These are phyloP conservation scores for Nasonia vitripennis DNA, from an alignment of 1,140 invertebrate genomes.

Conservation along the genomic window DNA sequence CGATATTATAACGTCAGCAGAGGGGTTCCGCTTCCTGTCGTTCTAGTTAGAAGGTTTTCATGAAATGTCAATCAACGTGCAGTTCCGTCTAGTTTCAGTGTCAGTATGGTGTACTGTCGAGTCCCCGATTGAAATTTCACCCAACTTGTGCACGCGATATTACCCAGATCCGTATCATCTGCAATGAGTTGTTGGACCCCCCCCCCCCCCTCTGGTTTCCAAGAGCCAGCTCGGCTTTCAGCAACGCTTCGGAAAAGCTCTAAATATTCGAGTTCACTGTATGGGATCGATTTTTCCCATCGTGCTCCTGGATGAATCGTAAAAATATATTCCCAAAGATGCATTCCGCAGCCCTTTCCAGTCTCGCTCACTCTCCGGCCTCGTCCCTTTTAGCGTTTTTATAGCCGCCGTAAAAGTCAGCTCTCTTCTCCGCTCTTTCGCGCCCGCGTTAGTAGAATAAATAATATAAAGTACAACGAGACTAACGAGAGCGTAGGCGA, in stretches of 20 bases:
- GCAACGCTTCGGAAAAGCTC: neutral
- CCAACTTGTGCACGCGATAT: neutral
- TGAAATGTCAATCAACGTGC: constrained; percentile 37
- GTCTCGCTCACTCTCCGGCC: constrained; percentile 3
- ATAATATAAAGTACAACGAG: constrained; percentile 18
- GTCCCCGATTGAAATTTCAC: constrained; percentile 30
- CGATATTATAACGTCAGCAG: neutral
- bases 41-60: constrained; percentile 33
- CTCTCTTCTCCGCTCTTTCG: neutral
- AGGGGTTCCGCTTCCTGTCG: neutral
- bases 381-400: constrained; percentile 3
- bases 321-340: neutral
- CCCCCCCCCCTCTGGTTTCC: too few species aligned
- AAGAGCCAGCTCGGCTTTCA: too few species aligned
- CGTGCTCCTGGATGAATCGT: constrained; percentile 1
- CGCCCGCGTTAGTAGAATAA: constrained; percentile 1
- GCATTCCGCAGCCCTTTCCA: neutral
- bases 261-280: too few species aligned
- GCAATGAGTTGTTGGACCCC: neutral
- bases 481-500: too few species aligned
- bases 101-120: neutral
- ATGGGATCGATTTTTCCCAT: constrained; percentile 21
- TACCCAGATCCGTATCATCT: neutral
- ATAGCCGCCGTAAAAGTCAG: constrained; percentile 9
- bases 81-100: constrained; percentile 14